phyloP scores from a whole-genome alignment of 2,888 invertebrate genomes.

The Euclidia mi region DNA sequence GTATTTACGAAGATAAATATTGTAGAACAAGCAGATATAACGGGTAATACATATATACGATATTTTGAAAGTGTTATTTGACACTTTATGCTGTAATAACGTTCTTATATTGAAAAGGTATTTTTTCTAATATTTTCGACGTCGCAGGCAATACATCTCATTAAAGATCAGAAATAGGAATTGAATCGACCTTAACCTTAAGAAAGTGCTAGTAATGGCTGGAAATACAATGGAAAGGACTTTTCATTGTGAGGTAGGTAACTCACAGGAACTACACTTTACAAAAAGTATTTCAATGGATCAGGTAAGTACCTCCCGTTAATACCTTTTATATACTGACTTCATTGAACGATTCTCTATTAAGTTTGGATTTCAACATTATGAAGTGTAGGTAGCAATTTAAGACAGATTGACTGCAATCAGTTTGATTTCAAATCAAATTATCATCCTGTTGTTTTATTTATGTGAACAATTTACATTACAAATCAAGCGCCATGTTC shows the following conservation, averaged over 20 bases:
- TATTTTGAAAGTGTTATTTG: constrained; percentile 38
- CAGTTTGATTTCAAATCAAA: no score
- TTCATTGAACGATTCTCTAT: constrained; percentile 16
- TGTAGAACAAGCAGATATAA: constrained; percentile 14
- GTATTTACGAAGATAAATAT: constrained; percentile 16
- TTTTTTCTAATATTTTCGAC: constrained; percentile 22
- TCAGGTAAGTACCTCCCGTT: constrained; percentile 21
- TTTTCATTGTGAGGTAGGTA: constrained; percentile 45
- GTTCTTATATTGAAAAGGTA: constrained; percentile 24
- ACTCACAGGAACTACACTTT: constrained; percentile 33
- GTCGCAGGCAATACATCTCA: no score
- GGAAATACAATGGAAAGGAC: constrained; percentile 48
- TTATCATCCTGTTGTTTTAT: no score
- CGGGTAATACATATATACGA: constrained; percentile 10
- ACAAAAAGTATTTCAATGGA: constrained; percentile 42
- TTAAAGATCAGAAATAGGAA: constrained; percentile 40
- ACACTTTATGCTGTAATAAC: constrained; percentile 33
- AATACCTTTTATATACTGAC: constrained; percentile 26
- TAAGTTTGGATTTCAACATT: constrained; percentile 12
- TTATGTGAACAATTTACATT: no score
- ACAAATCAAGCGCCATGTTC: no score
- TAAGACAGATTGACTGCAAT: no score
- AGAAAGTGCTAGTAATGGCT: constrained; percentile 44
- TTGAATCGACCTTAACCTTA: constrained; percentile 49
- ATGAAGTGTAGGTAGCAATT: not conserved